These are phyloP conservation scores for Steatocranus sp. DNA, from an alignment of 2,797 vertebrate species.

Conservation along the genomic window DNA sequence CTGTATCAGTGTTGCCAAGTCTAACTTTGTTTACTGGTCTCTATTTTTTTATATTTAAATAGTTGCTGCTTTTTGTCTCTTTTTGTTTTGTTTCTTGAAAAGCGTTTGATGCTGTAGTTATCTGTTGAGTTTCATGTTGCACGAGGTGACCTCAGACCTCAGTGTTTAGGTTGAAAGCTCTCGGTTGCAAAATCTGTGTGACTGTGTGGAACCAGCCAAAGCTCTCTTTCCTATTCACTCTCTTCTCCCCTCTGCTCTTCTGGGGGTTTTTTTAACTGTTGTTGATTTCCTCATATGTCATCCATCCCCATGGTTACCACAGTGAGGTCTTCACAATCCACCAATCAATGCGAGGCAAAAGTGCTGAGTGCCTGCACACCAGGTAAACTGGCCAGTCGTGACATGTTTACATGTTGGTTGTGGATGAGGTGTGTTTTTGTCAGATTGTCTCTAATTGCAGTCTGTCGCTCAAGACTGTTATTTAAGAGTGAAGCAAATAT, in stretches of 20 bases:
- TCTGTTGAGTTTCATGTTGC: background rate
- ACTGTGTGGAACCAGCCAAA: background rate
- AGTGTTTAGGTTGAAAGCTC: background rate
- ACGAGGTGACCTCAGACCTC: background rate
- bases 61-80: background rate
- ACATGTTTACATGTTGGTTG: constrained; percentile 5
- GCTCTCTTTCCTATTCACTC: constrained; percentile 60
- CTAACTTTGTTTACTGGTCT: background rate
- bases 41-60: background rate
- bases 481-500: background rate
- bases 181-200: background rate
- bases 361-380: constrained; percentile 96
- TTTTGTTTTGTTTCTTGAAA: background rate
- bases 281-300: constrained; percentile 85
- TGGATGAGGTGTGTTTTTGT: background rate
- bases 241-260: constrained; percentile 67
- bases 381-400: constrained; percentile 82
- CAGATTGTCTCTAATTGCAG: background rate
- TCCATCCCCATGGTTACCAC: constrained; percentile 90
- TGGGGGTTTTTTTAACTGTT: constrained; percentile 57
- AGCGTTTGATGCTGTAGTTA: background rate
- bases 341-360: constrained; percentile 97
- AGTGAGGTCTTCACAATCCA: constrained; percentile 99
- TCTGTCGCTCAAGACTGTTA: background rate
- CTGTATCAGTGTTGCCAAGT: background rate